These are phyloP conservation scores for Trissonchulus latispiculum DNA, from an alignment of 2,888 invertebrate genomes.

Conservation along the genomic window DNA sequence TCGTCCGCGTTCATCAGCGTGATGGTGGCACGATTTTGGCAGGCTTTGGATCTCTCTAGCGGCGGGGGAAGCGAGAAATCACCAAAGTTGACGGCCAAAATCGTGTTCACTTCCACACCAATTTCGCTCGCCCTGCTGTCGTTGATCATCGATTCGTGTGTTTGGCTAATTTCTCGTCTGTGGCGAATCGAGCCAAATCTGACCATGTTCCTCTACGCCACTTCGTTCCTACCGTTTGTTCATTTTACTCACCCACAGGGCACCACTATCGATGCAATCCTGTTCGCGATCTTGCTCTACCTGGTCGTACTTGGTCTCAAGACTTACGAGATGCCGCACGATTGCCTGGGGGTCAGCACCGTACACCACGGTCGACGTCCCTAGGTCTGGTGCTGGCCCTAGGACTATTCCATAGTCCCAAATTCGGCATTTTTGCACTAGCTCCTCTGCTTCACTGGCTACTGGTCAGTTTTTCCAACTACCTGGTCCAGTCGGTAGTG, in stretches of 20 bases:
- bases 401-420: background rate
- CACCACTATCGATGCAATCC: background rate
- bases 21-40: background rate
- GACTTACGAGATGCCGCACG: background rate
- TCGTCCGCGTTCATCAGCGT: background rate
- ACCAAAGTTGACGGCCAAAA: background rate
- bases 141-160: background rate
- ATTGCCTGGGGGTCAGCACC: background rate
- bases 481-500: background rate
- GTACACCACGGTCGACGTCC: background rate
- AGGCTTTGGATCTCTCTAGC: background rate
- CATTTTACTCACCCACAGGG: background rate
- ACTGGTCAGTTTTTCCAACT: background rate
- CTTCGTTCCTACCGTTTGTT: background rate
- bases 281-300: background rate
- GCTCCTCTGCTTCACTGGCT: constrained; percentile 4
- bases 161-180: background rate
- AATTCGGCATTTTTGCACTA: background rate
- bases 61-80: no score
- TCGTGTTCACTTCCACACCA: background rate
- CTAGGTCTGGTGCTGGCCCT: background rate
- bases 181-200: constrained; percentile 11
- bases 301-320: background rate
- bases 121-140: background rate
- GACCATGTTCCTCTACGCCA: background rate